Evolutionary conservation across 2,113 vertebrate genomes (phyloP).

Genomic region (Atrichornis clamosus): DNA sequence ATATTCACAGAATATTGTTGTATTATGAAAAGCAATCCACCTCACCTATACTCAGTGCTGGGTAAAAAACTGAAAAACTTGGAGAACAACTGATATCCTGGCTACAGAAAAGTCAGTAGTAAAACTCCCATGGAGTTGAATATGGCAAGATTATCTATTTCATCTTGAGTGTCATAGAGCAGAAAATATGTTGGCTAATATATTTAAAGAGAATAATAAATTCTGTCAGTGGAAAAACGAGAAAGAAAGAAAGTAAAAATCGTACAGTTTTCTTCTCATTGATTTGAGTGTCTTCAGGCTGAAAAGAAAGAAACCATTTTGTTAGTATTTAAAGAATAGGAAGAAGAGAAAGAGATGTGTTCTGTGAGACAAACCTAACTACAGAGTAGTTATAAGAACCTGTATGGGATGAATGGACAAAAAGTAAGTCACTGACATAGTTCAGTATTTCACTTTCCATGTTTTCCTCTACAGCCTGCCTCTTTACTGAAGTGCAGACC

Average conservation of each 20-base stretch:
- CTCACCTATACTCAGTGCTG: neutral
- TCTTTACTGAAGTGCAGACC: neutral
- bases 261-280: neutral
- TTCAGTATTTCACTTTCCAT: neutral
- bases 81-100: neutral
- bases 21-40: neutral
- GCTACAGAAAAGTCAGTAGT: neutral
- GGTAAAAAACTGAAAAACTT: neutral
- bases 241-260: neutral
- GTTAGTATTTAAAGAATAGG: neutral
- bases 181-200: neutral
- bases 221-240: neutral
- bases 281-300: neutral
- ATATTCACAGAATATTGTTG: neutral
- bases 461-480: neutral
- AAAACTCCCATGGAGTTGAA: neutral
- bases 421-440: neutral
- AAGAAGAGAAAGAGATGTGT: neutral
- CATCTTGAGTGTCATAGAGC: neutral
- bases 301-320: neutral
- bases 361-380: neutral
- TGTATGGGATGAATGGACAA: neutral
- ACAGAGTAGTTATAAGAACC: neutral
- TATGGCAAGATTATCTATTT: neutral
- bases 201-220: neutral